These are phyloP conservation scores for Tuta absoluta DNA, from an alignment of 2,888 invertebrate genomes.

Conservation along the genomic window DNA sequence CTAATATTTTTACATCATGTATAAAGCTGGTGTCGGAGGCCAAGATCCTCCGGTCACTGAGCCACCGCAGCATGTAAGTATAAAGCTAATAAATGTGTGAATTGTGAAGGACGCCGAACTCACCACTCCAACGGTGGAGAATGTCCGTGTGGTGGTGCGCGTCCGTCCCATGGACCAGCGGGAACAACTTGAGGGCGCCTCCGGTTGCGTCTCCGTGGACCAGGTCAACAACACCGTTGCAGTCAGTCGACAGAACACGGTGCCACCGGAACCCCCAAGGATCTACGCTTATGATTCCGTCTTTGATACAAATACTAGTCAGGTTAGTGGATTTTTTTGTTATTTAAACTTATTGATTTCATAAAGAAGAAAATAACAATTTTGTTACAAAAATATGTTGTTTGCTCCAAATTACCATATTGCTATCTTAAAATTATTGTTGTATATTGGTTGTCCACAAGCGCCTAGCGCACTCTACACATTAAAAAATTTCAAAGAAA, in stretches of 20 bases:
- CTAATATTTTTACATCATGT: too few species aligned
- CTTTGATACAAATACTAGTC: constrained; percentile 91
- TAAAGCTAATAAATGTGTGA: background rate
- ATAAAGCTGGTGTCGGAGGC: too few species aligned
- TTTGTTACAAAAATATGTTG: too few species aligned
- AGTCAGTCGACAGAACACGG: constrained; percentile 87
- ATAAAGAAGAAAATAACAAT: too few species aligned
- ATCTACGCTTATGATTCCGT: constrained; percentile 97
- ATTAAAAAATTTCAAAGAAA: too few species aligned
- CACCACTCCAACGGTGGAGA: constrained; percentile 87
- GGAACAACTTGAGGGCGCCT: constrained; percentile 87
- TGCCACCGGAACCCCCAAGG: constrained; percentile 89
- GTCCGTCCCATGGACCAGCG: constrained; percentile 95
- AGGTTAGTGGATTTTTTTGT: constrained; percentile 75
- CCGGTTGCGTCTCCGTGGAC: constrained; percentile 89
- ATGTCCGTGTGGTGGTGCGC: constrained; percentile 97
- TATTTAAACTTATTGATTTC: constrained; percentile 28
- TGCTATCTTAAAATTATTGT: too few species aligned
- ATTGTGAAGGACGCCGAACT: constrained; percentile 70
- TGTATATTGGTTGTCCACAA: too few species aligned
- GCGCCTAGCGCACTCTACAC: too few species aligned
- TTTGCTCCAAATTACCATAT: too few species aligned
- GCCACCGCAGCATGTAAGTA: too few species aligned
- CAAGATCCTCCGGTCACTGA: too few species aligned
- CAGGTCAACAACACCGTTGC: constrained; percentile 88